Evolutionary conservation across 2,888 invertebrate genomes (phyloP).

Genomic region (Cosmia pyralina): DNA sequence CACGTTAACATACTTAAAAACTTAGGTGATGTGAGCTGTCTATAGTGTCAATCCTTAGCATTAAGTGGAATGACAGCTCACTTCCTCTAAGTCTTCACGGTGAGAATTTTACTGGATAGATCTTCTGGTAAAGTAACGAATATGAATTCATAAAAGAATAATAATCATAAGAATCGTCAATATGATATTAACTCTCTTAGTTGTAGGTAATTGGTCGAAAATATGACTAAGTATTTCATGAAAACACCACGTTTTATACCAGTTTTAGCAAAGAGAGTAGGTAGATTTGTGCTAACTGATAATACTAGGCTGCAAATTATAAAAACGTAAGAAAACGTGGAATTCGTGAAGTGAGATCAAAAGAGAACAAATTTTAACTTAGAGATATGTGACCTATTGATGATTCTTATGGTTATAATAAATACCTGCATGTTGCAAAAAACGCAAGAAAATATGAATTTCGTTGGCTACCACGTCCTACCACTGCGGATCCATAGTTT

Average conservation of each 20-base stretch:
- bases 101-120: not conserved
- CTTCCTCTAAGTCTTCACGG: not conserved
- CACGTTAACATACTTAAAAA: too few relatives aligned
- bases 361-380: too few relatives aligned
- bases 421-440: too few relatives aligned
- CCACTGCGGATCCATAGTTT: not conserved
- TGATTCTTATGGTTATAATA: too few relatives aligned
- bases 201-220: not conserved
- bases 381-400: too few relatives aligned
- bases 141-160: not conserved
- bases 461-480: not conserved
- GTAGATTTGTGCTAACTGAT: not conserved
- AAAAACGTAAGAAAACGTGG: not conserved
- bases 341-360: not conserved
- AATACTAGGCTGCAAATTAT: not conserved
- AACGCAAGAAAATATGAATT: not conserved
- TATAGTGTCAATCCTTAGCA: too few relatives aligned
- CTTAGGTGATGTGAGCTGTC: too few relatives aligned
- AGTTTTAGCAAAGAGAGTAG: not conserved
- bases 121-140: not conserved
- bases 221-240: not conserved
- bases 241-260: not conserved
- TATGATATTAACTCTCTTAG: not conserved
- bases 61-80: not conserved
- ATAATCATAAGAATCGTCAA: not conserved